Evolutionary conservation across 2,113 vertebrate genomes (phyloP).

Genomic region (Polypterus bichir): DNA sequence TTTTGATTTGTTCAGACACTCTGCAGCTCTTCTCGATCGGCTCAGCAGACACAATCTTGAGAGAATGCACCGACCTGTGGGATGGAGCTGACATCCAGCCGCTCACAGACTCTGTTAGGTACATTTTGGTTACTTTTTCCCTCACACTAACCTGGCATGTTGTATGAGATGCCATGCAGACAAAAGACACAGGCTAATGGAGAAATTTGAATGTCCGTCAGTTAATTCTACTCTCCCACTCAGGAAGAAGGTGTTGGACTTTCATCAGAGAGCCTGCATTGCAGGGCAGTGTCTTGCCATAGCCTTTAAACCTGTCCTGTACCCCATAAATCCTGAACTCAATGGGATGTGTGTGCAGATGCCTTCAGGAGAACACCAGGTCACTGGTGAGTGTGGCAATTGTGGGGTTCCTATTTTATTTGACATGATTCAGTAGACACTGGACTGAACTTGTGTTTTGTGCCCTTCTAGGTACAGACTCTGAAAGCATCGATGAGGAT

Average conservation of each 20-base stretch:
- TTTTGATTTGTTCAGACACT: constrained; percentile 11
- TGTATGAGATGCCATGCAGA: not conserved
- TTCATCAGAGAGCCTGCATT: constrained; percentile 24
- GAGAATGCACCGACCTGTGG: constrained; percentile 22
- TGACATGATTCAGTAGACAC: too few relatives aligned
- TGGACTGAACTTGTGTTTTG: not conserved
- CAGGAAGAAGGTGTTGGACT: constrained; percentile 24
- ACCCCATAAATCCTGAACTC: constrained; percentile 12
- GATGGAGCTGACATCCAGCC: constrained; percentile 20
- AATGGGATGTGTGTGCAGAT: constrained; percentile 19
- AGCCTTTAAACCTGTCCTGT: constrained; percentile 20
- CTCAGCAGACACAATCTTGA: constrained; percentile 21
- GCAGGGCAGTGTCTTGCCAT: constrained; percentile 20
- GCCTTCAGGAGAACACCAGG: not conserved
- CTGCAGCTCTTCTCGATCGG: constrained; percentile 23
- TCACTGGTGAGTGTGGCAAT: not conserved
- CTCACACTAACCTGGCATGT: not conserved
- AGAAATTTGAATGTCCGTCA: not conserved
- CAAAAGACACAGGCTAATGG: not conserved
- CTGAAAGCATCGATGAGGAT: not conserved
- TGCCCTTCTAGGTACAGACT: not conserved
- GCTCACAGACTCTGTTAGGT: constrained; percentile 21
- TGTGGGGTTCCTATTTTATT: too few relatives aligned
- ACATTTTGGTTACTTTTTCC: not conserved
- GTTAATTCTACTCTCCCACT: not conserved